These are phyloP conservation scores for Papilio glaucus DNA, from an alignment of 1,140 invertebrate genomes.

Conservation along the genomic window DNA sequence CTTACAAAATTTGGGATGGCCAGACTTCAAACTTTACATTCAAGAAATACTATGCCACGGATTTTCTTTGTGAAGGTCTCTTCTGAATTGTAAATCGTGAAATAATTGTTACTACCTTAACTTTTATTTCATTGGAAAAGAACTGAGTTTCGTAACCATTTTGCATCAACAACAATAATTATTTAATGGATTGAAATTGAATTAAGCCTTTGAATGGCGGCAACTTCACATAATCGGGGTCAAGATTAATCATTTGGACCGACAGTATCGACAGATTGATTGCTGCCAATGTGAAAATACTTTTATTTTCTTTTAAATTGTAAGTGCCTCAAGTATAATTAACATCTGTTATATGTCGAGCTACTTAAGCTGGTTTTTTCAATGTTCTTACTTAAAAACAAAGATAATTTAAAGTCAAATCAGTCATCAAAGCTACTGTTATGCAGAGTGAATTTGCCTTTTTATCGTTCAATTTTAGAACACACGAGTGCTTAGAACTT, in stretches of 20 bases:
- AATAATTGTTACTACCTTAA: not conserved
- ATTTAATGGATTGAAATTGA: not conserved
- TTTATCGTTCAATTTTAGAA: no score
- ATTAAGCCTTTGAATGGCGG: constrained; percentile 1
- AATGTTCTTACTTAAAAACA: not conserved
- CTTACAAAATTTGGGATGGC: no score
- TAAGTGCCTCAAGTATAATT: not conserved
- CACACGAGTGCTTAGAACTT: no score
- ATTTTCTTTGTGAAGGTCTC: no score
- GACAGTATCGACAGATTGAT: constrained; percentile 28
- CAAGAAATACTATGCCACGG: no score
- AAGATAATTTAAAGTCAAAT: no score
- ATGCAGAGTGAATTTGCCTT: no score
- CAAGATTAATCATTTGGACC: constrained; percentile 15
- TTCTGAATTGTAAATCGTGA: not conserved
- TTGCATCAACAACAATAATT: not conserved
- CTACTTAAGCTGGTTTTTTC: not conserved
- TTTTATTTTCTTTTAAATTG: not conserved
- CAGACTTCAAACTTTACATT: no score
- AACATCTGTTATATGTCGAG: not conserved
- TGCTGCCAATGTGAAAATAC: constrained; percentile 1
- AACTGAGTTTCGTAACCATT: not conserved
- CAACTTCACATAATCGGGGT: not conserved
- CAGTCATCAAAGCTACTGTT: no score
- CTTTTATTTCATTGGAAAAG: not conserved